These are phyloP conservation scores for Bolborhynchus lineola DNA, from an alignment of 2,113 vertebrate genomes.

Conservation along the genomic window DNA sequence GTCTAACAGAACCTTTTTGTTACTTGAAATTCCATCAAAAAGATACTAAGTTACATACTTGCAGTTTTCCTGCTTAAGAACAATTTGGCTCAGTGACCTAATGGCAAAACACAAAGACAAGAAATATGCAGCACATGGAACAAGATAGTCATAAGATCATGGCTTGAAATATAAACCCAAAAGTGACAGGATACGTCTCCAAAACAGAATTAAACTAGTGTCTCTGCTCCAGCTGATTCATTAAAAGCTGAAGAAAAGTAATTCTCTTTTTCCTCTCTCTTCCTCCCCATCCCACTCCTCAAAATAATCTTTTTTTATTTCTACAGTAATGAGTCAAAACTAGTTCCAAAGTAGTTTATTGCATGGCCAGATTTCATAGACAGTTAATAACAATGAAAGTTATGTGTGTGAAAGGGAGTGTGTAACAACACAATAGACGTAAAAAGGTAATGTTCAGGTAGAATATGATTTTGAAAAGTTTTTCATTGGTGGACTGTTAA, in stretches of 20 bases:
- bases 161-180: not conserved
- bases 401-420: too few relatives aligned
- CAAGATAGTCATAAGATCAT: not conserved
- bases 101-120: not conserved
- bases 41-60: not conserved
- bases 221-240: not conserved
- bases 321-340: not conserved
- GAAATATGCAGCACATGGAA: not conserved
- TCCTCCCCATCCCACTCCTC: not conserved
- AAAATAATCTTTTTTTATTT: not conserved
- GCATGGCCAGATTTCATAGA: not conserved
- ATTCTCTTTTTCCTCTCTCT: fast-evolving
- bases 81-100: not conserved
- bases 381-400: not conserved
- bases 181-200: not conserved
- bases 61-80: not conserved
- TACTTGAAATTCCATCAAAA: slow-evolving; percentile 19
- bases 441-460: not conserved
- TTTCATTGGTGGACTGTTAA: not conserved
- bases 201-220: not conserved
- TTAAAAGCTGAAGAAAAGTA: not conserved
- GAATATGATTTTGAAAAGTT: not conserved
- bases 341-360: not conserved
- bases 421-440: not conserved
- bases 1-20: not conserved